Base-by-base conservation (phyloP, 2,797 vertebrate species). In the Schizothorax lantsangensis region DNA sequence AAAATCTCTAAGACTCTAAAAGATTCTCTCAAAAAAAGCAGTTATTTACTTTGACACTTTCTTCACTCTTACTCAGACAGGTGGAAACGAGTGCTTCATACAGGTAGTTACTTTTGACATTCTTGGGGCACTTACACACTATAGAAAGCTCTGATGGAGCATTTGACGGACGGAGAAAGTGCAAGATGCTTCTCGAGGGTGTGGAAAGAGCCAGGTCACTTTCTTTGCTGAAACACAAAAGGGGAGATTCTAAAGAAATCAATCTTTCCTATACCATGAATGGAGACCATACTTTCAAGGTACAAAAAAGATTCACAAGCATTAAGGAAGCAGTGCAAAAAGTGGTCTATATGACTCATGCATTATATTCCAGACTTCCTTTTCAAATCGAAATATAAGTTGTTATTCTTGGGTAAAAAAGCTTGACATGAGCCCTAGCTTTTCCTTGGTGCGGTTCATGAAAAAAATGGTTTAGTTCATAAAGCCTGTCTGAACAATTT, bases 21-120 rank as follows among this genome's bases (percentile, higher is more conserved):
- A 81, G 5, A 43, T 38, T 43, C 17, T 33, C 2, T 1, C 2
- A 45, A 26, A 26, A 64, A 81, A 54, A 43, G 59, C 43, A 8
- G 40, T 19, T 66, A 59, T 72, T 84, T 73, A 49, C 40, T 40
- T 54, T 54, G 30, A 49, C 43, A 26, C 5, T 69, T 59, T n/a
- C 62, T 26, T 57, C 33, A 36, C 23, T 45, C 38, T 47, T 43
- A 14, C 36, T 62, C 21, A 84, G 82, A 80, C 66, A 87, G 54
- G 54, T 87, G 62, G n/a, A 83, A 62, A 71, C 8, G 9, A 71
- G 54, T 36, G n/a, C 38, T 82, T n/a, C n/a, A n/a, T n/a, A n/a
- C n/a, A n/a, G n/a, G n/a, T 30, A 73, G 66, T 81, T 81, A 23
- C 9, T 14, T 68, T 8, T 71, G 64, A 81, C 80, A 49, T 71